Evolutionary conservation across 2,113 vertebrate species (phyloP).

Genomic region (Electrona antarctica): DNA sequence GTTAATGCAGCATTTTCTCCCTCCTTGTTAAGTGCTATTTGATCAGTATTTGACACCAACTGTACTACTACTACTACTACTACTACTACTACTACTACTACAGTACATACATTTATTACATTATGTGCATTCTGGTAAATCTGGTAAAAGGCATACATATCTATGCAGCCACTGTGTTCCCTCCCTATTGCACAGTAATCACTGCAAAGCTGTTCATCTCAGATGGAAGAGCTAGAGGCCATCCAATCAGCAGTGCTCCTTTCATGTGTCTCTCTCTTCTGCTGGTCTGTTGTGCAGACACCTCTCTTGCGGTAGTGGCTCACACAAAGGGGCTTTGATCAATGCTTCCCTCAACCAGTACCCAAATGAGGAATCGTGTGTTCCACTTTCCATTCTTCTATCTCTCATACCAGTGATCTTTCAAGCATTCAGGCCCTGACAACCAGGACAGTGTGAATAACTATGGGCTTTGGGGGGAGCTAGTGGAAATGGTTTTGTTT

Average conservation of each 20-base stretch:
- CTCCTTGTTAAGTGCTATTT: no score
- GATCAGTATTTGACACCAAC: no score
- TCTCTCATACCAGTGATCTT: constrained; percentile 48
- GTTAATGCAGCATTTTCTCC: no score
- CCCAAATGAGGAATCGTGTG: constrained; percentile 64
- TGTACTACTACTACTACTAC: no score
- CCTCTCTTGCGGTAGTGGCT: constrained; percentile 64
- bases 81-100: no score
- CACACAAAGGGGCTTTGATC: constrained; percentile 79
- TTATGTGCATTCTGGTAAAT: no score
- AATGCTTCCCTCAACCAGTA: constrained; percentile 53
- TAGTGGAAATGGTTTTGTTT: constrained; percentile 14
- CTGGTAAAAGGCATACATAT: neutral
- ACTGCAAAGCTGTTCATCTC: constrained; percentile 32
- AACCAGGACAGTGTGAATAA: constrained; percentile 19
- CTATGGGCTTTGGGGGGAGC: constrained; percentile 31
- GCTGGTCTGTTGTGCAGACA: constrained; percentile 51
- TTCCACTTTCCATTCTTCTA: constrained; percentile 58
- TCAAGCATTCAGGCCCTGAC: constrained; percentile 23
- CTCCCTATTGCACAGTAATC: constrained; percentile 11
- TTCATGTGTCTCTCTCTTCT: constrained; percentile 66
- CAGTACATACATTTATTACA: no score
- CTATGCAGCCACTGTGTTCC: constrained; percentile 4
- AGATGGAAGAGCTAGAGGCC: constrained; percentile 40
- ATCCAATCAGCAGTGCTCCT: constrained; percentile 62